A percentile compares a stretch with the other conserved stretches of the same genome.
Conservation (phyloP, 2,888 invertebrate species). For the Lasioglossum oenotherae region DNA sequence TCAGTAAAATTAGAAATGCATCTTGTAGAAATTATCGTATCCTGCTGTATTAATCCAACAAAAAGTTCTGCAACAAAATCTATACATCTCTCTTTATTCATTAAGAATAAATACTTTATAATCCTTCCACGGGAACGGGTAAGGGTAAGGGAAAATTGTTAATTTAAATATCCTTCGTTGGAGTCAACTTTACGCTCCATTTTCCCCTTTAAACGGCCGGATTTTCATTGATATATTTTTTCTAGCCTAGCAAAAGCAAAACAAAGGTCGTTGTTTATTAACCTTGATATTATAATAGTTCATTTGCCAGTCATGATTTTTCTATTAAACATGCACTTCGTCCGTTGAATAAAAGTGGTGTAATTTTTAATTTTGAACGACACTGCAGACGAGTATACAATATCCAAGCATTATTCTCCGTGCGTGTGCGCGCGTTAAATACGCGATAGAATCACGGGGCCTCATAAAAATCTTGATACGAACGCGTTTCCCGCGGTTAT, state of each 20-base stretch:
- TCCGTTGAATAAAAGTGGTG: neutral
- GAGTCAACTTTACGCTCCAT: slow-evolving; percentile 1
- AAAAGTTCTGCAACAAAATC: neutral
- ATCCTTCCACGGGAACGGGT: neutral
- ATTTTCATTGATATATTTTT: neutral
- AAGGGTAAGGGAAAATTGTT: neutral
- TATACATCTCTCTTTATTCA: neutral
- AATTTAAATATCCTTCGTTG: neutral
- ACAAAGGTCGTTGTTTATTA: neutral
- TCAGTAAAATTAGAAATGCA: too few relatives aligned
- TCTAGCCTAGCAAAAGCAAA: neutral
- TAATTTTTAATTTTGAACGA: neutral
- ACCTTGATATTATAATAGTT: slow-evolving; percentile 4
- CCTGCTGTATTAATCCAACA: too few relatives aligned
- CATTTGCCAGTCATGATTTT: neutral
- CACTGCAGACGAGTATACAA: neutral
- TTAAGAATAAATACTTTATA: neutral
- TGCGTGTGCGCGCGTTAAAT: neutral
- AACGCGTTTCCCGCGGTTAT: slow-evolving; percentile 24
- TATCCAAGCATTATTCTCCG: neutral
- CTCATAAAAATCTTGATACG: slow-evolving; percentile 23
- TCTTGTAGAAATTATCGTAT: too few relatives aligned
- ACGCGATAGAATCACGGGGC: slow-evolving; percentile 2
- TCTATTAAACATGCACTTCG: neutral
- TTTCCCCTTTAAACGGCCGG: neutral